phyloP scores from a whole-genome alignment of 2,113 vertebrate genomes.

The Centrocercus urophasianus region DNA sequence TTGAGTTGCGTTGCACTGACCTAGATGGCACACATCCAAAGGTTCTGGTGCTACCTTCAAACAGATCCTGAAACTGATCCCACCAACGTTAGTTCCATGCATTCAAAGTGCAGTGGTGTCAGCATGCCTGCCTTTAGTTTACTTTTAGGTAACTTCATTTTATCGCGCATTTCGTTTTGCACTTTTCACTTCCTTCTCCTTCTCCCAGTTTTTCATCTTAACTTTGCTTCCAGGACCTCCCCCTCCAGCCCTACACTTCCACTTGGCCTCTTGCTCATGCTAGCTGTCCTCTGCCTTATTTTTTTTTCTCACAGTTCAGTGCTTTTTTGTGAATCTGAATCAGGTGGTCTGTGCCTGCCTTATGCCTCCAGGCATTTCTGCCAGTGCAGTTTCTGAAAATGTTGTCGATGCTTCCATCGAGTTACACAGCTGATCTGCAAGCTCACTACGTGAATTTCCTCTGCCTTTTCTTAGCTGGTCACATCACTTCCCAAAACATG shows the following conservation, averaged over 20 bases:
- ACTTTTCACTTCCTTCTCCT: not conserved
- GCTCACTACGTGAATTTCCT: not conserved
- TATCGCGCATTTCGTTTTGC: not conserved
- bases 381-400: not conserved
- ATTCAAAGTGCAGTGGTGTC: not conserved
- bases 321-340: not conserved
- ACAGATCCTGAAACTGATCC: not conserved
- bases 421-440: not conserved
- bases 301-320: not conserved
- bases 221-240: not conserved
- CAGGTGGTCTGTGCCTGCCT: not conserved
- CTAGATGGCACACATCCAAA: not conserved
- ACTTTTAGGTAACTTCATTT: not conserved
- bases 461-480: not conserved
- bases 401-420: not conserved
- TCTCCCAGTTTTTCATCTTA: not conserved
- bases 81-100: accelerated
- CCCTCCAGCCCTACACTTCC: not conserved
- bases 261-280: not conserved
- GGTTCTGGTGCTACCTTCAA: not conserved
- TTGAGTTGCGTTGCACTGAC: not conserved
- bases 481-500: not conserved
- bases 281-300: not conserved
- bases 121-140: not conserved
- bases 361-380: conserved; percentile 26